phyloP scores from a whole-genome alignment of 2,113 vertebrate species.

The Dromiciops gliroides region DNA sequence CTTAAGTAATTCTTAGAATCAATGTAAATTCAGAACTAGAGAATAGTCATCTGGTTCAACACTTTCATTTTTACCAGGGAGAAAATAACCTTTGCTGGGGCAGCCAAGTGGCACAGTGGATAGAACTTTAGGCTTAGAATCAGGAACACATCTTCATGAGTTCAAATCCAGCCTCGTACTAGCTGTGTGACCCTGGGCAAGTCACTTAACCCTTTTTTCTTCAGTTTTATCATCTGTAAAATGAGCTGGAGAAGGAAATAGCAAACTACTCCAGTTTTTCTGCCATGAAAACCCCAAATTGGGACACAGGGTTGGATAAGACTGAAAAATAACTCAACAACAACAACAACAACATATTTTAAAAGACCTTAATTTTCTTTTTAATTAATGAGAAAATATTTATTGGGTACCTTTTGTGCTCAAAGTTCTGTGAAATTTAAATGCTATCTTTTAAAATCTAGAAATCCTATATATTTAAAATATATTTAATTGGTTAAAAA shows the following conservation, averaged over 20 bases:
- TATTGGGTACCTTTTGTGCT: fast-evolving
- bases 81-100: not conserved
- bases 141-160: not conserved
- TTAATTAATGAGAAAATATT: not conserved
- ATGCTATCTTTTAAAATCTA: not conserved
- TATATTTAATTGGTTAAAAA: not conserved
- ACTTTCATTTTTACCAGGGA: not conserved
- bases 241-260: not conserved
- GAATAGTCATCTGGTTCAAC: not conserved
- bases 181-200: not conserved
- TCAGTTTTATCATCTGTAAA: not conserved
- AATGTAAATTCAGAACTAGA: not conserved
- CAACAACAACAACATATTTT: not conserved
- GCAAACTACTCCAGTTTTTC: not conserved
- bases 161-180: not conserved
- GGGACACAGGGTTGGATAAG: not conserved
- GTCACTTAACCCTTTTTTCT: not conserved
- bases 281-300: not conserved
- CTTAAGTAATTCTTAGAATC: not conserved
- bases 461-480: not conserved
- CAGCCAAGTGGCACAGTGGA: not conserved
- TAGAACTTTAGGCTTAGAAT: not conserved
- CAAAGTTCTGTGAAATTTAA: not conserved
- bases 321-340: fast-evolving
- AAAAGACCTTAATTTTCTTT: not conserved